Percentiles rank a stretch among this genome's conserved stretches.
Conservation (phyloP, 2,113 vertebrate species). For the Macrotus californicus region DNA sequence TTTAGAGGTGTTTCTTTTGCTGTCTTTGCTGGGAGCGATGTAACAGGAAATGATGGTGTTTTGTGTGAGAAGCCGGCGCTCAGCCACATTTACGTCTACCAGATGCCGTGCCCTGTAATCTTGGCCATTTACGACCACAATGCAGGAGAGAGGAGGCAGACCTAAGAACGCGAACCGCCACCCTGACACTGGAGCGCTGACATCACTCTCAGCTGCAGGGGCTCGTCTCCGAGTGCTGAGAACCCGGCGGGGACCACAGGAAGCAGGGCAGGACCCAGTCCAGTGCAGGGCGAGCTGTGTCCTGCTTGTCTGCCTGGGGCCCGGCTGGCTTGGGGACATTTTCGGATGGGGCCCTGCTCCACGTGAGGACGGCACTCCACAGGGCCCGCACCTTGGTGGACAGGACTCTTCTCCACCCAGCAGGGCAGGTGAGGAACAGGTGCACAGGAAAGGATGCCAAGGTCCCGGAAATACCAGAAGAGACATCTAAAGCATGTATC, state of each 20-base stretch:
- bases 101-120: not conserved
- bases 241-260: too few relatives aligned
- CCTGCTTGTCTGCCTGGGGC: too few relatives aligned
- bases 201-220: not conserved
- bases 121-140: not conserved
- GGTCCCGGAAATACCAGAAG: not conserved
- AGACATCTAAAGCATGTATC: not conserved
- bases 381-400: not conserved
- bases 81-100: not conserved
- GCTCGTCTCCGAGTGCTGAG: not conserved
- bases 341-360: not conserved
- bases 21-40: not conserved
- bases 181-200: not conserved
- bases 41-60: not conserved
- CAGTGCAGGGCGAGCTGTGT: rapidly evolving
- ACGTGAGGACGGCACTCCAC: not conserved
- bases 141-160: not conserved
- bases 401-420: not conserved
- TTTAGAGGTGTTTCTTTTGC: not conserved
- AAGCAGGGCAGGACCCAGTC: too few relatives aligned
- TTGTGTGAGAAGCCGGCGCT: not conserved
- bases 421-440: not conserved
- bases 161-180: not conserved
- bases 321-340: not conserved
- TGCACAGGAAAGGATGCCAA: not conserved